Conservation (phyloP, 1,140 invertebrate genomes). For the Oryctes rhinoceros region DNA sequence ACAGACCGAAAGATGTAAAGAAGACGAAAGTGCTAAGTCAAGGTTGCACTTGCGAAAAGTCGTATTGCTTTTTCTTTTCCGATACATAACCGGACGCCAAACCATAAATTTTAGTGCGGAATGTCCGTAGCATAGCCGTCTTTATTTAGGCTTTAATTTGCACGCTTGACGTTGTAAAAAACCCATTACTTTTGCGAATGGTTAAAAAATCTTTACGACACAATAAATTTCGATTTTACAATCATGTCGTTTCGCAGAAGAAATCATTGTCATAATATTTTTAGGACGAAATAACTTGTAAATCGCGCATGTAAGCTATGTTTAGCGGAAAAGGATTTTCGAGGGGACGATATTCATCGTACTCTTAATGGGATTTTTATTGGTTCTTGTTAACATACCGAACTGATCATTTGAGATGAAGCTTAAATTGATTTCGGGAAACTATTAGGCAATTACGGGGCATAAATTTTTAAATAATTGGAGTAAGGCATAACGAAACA, state of each 20-base stretch:
- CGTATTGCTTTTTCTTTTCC: not conserved
- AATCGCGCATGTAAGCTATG: not conserved
- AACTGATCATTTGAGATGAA: no score
- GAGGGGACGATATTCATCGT: no score
- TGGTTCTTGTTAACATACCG: no score
- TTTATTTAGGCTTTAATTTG: constrained; percentile 11
- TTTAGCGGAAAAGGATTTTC: no score
- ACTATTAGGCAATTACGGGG: no score
- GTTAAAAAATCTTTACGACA: constrained; percentile 1
- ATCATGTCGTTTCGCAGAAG: no score
- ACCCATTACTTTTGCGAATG: not conserved
- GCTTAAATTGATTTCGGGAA: no score
- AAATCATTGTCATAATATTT: not conserved
- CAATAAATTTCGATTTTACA: not conserved
- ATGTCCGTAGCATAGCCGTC: not conserved
- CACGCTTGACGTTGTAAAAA: not conserved
- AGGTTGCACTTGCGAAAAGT: not conserved
- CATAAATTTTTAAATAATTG: no score
- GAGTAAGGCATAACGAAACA: no score
- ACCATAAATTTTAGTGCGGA: not conserved
- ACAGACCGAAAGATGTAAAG: not conserved
- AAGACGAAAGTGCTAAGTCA: constrained; percentile 8
- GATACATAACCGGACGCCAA: not conserved
- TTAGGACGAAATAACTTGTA: not conserved
- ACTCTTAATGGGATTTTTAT: no score